Evolutionary conservation across 2,113 vertebrate species (phyloP), one percentile per base, ranked within the genome.

Genomic region (Callopanchax toddi): DNA sequence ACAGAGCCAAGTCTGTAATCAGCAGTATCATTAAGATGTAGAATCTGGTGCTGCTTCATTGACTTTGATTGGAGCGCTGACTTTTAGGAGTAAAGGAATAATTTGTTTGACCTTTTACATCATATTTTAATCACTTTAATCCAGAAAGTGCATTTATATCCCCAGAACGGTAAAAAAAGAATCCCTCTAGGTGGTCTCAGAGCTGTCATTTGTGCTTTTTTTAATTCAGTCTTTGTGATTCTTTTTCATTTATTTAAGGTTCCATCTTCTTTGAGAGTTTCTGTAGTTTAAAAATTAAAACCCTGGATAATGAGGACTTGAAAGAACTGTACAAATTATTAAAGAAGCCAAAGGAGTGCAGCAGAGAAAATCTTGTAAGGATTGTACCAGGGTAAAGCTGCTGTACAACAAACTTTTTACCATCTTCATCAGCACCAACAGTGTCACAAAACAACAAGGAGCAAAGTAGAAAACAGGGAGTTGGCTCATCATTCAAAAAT

Each of bases 61-160:
- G 79, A 54, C 81, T 83, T 76, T 86, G 79, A 88, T 83, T 82
- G 80, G 76, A 85, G 63, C 29, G 1, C 52, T 78, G 81, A 82
- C 81, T 82, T 88, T 86, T 82, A 67, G 71, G 67, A 81, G 74
- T 79, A n/a, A 39, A 64, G 52, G 54, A 72, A 74, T 84, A 82
- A 87, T 85, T 89, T 71, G 51, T 85, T 82, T 86, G 84, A 86
- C 80, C 84, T 88, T 88, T 86, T 78, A 76, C 58, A 62, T 48
- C 81, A 79, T 81, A 51, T 74, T 79, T 85, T 85, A 82, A 79
- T 78, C 58, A 50, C 50, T 78, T 43, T 74, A 60, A 80, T 73
- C 60, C 80, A 73, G 71, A 76, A 67, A 75, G 63, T 71, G 26
- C 48, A 80, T 85, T 78, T 74, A 78, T 77, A 79, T 74, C 71